Evolutionary conservation across 2,797 vertebrate genomes (phyloP).

Genomic region (Sebastolobus altivelis): DNA sequence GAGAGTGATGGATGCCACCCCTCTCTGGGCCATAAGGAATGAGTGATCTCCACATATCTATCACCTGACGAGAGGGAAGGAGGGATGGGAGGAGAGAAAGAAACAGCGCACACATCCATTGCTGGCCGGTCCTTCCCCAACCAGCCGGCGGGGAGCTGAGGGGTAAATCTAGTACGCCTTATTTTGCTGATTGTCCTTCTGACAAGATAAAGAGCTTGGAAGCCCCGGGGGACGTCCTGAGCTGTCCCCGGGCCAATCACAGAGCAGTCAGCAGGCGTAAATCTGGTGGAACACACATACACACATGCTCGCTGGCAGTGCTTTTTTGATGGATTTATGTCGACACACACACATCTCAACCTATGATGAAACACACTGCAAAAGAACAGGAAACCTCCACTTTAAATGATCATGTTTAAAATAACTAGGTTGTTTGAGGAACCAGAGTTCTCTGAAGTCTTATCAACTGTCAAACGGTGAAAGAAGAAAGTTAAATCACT

Average conservation of each 20-base stretch:
- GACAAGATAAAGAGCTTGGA: conserved; percentile 78
- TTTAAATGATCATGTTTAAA: conserved; percentile 32
- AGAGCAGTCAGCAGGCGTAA: conserved; percentile 54
- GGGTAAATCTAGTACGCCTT: conserved; percentile 75
- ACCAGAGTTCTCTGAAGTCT: conserved; percentile 16
- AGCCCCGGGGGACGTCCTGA: conserved; percentile 46
- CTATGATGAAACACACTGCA: conserved; percentile 45
- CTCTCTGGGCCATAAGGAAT: conserved; percentile 77
- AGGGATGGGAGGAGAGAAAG: conserved; percentile 5
- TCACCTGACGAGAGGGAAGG: conserved; percentile 66
- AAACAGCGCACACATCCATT: conserved; percentile 24
- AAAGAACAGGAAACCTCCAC: conserved; percentile 24
- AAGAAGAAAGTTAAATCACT: conserved; percentile 22
- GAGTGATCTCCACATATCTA: conserved; percentile 80
- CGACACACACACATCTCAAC: conserved; percentile 1
- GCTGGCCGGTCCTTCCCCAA: conserved; percentile 18
- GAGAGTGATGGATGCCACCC: conserved; percentile 80
- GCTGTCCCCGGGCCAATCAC: conserved; percentile 65
- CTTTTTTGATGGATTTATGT: conserved; percentile 52
- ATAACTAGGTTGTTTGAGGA: conserved; percentile 17
- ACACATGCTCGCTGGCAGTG: conserved; percentile 30
- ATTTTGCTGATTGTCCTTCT: conserved; percentile 77
- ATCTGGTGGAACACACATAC: conserved; percentile 51
- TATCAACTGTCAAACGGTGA: conserved; percentile 21
- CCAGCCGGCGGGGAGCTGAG: conserved; percentile 1